These are phyloP conservation scores for human DNA, from an alignment of 2,113 vertebrate species.

Conservation along the genomic window GRCh38 chr14:100613001-100613500, in stretches of 20 bases:
- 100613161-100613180: not conserved
- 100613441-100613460: rapidly evolving
- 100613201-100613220: not conserved
- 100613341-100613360: not conserved
- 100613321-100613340: no score
- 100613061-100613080: not conserved
- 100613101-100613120: not conserved
- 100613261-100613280: not conserved
- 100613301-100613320: no score
- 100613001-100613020: not conserved
- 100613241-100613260: no score
- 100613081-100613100: not conserved
- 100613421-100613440: not conserved
- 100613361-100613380: rapidly evolving
- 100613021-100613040: not conserved
- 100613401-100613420: not conserved
- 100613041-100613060: not conserved
- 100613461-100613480: rapidly evolving
- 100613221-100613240: no score
- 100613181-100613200: not conserved
- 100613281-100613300: not conserved
- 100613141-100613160: no score
- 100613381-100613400: not conserved
- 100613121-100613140: not conserved
- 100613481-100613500: not conserved